Percentiles rank a stretch among this genome's conserved stretches.
phyloP scores from a whole-genome alignment of 2,797 vertebrate genomes.

The Caiman crocodilus region DNA sequence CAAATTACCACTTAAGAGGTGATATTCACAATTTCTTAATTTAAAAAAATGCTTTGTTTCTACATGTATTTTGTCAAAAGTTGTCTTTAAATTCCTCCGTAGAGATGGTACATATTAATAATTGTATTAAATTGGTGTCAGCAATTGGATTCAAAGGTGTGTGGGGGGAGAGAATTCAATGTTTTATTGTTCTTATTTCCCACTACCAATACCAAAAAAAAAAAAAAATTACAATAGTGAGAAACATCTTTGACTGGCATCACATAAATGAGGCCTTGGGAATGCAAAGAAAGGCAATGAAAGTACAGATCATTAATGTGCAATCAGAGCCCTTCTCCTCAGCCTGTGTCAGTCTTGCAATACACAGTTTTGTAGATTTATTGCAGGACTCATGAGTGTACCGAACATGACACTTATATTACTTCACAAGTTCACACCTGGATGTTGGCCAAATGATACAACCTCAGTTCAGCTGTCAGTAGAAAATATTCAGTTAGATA shows the following conservation, averaged over 20 bases:
- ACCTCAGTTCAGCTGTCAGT: constrained; percentile 48
- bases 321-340: constrained; percentile 11
- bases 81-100: neutral
- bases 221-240: neutral
- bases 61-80: neutral
- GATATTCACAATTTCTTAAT: neutral
- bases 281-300: neutral
- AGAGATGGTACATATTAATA: neutral
- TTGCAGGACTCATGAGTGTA: neutral
- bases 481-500: constrained; percentile 70
- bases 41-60: neutral
- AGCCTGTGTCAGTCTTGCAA: neutral
- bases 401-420: neutral
- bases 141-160: neutral
- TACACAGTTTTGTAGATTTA: neutral
- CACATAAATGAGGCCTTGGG: neutral
- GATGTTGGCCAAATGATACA: constrained; percentile 62
- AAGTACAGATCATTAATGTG: constrained; percentile 13
- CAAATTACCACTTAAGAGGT: neutral
- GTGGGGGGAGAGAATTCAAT: neutral
- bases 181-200: constrained; percentile 1
- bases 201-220: neutral
- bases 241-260: neutral
- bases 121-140: neutral
- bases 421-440: constrained; percentile 44